Evolutionary conservation across 2,113 vertebrate species (phyloP).

Genomic region (Sterna hirundo): DNA sequence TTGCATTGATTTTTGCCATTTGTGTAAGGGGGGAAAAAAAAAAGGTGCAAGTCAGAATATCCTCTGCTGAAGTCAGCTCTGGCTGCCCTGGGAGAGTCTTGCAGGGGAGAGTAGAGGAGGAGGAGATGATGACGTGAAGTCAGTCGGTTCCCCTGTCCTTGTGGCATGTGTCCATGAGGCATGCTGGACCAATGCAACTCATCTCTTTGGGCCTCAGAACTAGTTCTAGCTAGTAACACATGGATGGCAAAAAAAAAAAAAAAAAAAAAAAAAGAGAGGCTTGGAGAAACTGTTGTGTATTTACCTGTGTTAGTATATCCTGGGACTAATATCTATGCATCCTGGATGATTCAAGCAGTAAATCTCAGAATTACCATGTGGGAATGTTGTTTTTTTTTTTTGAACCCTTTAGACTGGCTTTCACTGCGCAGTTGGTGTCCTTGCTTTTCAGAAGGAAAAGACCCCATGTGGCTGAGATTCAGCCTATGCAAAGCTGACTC

Average conservation of each 20-base stretch:
- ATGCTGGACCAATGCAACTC: accelerated
- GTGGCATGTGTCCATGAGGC: background rate
- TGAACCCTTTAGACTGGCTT: background rate
- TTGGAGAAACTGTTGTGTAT: background rate
- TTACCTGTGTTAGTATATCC: background rate
- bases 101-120: background rate
- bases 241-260: background rate
- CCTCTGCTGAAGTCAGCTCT: background rate
- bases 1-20: background rate
- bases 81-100: background rate
- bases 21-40: background rate
- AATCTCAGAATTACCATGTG: background rate
- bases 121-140: background rate
- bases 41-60: background rate
- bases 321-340: no score
- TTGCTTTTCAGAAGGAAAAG: background rate
- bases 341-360: background rate
- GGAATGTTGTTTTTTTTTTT: background rate
- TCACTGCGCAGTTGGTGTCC: background rate
- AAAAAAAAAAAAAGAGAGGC: no score
- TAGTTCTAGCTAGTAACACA: background rate
- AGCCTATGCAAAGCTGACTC: background rate
- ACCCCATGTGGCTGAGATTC: background rate
- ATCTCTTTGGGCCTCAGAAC: background rate
- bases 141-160: background rate